These are phyloP conservation scores for Trachops cirrhosus DNA, from an alignment of 2,797 vertebrate genomes.

Conservation along the genomic window DNA sequence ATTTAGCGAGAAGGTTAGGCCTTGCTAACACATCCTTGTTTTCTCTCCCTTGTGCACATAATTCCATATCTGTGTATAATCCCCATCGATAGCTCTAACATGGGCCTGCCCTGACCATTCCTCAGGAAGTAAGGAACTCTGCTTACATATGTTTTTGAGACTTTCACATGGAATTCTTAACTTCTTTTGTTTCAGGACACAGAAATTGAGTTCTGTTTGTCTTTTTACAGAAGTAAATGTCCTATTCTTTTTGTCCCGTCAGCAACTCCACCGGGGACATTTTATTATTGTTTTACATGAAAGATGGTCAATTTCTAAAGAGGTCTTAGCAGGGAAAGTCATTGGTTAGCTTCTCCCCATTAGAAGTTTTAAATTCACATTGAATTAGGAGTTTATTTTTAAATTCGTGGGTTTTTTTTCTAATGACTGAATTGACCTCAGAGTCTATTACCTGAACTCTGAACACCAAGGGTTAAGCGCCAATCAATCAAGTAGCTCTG, in stretches of 20 bases:
- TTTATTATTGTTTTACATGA: constrained; percentile 17
- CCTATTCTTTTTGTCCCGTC: background rate
- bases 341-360: background rate
- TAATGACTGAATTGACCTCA: background rate
- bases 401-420: background rate
- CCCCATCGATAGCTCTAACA: background rate
- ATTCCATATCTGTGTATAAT: background rate
- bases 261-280: background rate
- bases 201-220: background rate
- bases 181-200: background rate
- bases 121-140: background rate
- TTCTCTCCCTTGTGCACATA: background rate
- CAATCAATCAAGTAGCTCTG: background rate
- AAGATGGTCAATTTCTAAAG: constrained; percentile 21
- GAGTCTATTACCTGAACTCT: background rate
- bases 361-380: background rate
- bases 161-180: background rate
- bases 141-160: background rate
- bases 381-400: background rate
- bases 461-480: background rate
- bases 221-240: background rate
- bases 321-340: background rate
- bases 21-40: background rate
- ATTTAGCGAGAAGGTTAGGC: background rate
- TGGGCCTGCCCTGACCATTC: background rate